Base-by-base conservation (phyloP, 2,797 vertebrate genomes). In the Pachyuromys duprasi region DNA sequence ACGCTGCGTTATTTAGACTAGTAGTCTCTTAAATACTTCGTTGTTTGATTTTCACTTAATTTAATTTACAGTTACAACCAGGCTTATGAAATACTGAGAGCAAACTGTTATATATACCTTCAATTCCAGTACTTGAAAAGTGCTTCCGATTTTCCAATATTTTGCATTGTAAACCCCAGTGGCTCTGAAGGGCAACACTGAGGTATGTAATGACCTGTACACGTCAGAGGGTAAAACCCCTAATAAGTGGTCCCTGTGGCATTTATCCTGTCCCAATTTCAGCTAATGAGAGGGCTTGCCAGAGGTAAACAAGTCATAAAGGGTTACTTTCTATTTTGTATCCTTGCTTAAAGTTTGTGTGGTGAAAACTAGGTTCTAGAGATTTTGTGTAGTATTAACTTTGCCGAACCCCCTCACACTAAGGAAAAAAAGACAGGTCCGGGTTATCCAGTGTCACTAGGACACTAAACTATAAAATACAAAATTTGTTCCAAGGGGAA, bases 151-250 rank as follows among this genome's bases (percentile, higher is more conserved):
- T 24, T 5, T 57, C 31, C 49, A 67, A 87, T 18, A 76, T 65
- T 81, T 78, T 69, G 82, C 31, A 87, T 15, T 91, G 33, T 82
- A 69, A 67, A 87, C 70, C 74, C 91, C 74, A 88, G 36, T 84
- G 14, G 86, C 17, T 45, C 28, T 95, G 55, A 81, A 67, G 26
- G 45, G 12, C 36, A 95, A 83, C 20, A 53, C 15, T 76, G 53
- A 79, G 60, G 45, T 79, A 89, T 53, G 2, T 57, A 67, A 86
- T 9, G 15, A 89, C 42, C 12, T 82, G 3, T 53, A n/a, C 60
- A 60, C 78, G 81, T 72, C 12, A 93, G 39, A 49, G 53, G 2
- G 28, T 83, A 86, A 75, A 55, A 42, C 28, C 24, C 24, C 13
- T 86, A 53, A 12, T 60, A 8, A 53, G 24, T 55, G 15, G n/a